phyloP scores from a whole-genome alignment of 2,797 vertebrate species.

The Acanthornis magna region DNA sequence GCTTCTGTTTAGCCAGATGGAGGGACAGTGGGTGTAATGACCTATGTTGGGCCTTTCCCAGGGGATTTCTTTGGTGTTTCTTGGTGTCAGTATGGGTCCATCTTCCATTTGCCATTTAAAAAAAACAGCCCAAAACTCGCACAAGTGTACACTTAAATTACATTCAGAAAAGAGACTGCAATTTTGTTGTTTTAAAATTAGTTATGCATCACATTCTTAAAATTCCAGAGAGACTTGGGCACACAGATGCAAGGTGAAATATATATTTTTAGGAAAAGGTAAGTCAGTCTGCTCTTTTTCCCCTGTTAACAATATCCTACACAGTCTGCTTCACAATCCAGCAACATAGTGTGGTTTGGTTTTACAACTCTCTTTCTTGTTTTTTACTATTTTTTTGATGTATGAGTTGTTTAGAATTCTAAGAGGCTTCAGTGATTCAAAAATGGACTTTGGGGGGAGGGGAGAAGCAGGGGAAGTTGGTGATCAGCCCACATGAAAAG shows the following conservation, averaged over 20 bases:
- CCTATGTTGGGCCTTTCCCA: slow-evolving; percentile 32
- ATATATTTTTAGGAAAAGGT: slow-evolving; percentile 4
- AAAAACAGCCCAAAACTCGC: slow-evolving; percentile 38
- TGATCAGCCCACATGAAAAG: slow-evolving; percentile 7
- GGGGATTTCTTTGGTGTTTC: slow-evolving; percentile 54
- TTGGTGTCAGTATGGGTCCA: background rate
- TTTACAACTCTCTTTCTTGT: background rate
- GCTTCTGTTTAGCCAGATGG: slow-evolving; percentile 55
- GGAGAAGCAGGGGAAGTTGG: background rate
- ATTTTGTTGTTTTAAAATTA: slow-evolving; percentile 46
- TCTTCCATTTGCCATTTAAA: slow-evolving; percentile 57
- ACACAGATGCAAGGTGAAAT: background rate
- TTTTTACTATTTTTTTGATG: background rate
- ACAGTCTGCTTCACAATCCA: background rate
- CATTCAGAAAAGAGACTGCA: slow-evolving; percentile 24
- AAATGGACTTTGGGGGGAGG: background rate
- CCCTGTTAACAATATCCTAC: background rate
- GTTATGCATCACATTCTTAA: slow-evolving; percentile 37
- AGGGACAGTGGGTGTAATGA: slow-evolving; percentile 45
- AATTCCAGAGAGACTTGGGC: background rate
- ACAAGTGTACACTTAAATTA: slow-evolving; percentile 47
- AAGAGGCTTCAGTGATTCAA: background rate
- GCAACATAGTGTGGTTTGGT: background rate
- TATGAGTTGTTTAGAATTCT: background rate
- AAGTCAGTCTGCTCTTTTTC: background rate